These are phyloP conservation scores for Bubo scandiacus DNA, from an alignment of 2,113 vertebrate species.

Conservation along the genomic window DNA sequence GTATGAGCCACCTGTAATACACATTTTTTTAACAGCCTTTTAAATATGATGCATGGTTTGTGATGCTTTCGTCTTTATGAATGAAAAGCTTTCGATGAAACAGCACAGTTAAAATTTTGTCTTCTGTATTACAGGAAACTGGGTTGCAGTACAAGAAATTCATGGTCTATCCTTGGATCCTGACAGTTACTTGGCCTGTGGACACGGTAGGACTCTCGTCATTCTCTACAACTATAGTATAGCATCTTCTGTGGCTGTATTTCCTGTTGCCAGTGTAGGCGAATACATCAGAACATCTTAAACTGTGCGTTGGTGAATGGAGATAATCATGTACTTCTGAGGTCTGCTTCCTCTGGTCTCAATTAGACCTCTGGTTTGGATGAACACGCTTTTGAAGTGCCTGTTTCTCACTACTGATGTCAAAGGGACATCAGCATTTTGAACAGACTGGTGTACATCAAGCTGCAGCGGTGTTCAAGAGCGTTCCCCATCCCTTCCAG, in stretches of 20 bases:
- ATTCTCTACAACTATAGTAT: not conserved
- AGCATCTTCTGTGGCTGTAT: not conserved
- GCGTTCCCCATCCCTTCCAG: not conserved
- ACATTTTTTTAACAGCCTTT: not conserved
- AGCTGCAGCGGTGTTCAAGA: not conserved
- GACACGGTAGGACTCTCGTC: slow-evolving; percentile 73
- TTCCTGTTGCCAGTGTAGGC: not conserved
- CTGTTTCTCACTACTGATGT: not conserved
- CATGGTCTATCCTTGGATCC: slow-evolving; percentile 91
- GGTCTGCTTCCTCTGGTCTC: not conserved
- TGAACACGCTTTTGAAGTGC: not conserved
- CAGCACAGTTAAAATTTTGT: not conserved
- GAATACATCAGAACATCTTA: not conserved
- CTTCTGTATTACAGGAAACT: slow-evolving; percentile 72
- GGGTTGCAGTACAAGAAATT: slow-evolving; percentile 92
- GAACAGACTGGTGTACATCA: not conserved
- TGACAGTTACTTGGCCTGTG: slow-evolving; percentile 91
- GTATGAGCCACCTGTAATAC: not conserved
- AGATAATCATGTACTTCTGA: not conserved
- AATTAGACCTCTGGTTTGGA: not conserved
- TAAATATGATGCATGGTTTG: not conserved
- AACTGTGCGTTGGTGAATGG: not conserved
- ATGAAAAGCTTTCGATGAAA: not conserved
- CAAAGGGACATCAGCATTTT: not conserved
- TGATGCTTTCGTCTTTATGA: not conserved